These are phyloP conservation scores for Syritta pipiens DNA, from an alignment of 2,888 invertebrate species.

Conservation along the genomic window DNA sequence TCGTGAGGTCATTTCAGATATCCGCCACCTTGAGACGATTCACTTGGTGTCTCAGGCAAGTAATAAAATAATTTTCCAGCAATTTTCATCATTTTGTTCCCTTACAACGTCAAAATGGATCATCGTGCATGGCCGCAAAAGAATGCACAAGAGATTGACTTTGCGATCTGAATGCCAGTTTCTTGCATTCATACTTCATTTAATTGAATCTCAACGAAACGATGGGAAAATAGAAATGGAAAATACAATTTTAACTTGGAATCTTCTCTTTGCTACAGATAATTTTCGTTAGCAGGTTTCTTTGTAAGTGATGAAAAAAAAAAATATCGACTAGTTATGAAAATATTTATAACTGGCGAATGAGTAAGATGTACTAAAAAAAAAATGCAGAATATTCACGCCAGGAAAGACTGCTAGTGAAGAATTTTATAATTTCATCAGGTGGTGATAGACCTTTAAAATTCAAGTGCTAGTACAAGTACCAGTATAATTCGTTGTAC, in stretches of 20 bases:
- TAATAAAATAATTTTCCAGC: constrained; percentile 51
- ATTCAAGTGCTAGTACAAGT: too few relatives aligned
- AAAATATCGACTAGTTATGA: too few relatives aligned
- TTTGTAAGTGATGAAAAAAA: too few relatives aligned
- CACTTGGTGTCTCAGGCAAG: constrained; percentile 10
- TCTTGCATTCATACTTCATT: constrained; percentile 20
- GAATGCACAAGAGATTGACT: background rate
- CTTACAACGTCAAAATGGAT: constrained; percentile 27
- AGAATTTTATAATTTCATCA: too few relatives aligned
- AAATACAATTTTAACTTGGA: background rate
- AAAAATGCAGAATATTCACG: too few relatives aligned
- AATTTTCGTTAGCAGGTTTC: too few relatives aligned
- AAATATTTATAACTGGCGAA: too few relatives aligned
- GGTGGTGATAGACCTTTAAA: too few relatives aligned
- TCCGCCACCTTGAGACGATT: constrained; percentile 19
- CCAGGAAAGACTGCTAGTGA: too few relatives aligned
- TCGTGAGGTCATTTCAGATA: constrained; percentile 38
- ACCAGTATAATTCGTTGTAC: too few relatives aligned
- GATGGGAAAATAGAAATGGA: constrained; percentile 3
- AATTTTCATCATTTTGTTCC: constrained; percentile 50
- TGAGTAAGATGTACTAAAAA: too few relatives aligned
- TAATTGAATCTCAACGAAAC: constrained; percentile 45
- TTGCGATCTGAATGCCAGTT: background rate
- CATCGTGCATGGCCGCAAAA: constrained; percentile 24
- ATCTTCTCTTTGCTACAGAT: too few relatives aligned